These are phyloP conservation scores for Pundamilia nyererei DNA, from an alignment of 2,113 vertebrate species.

Conservation along the genomic window DNA sequence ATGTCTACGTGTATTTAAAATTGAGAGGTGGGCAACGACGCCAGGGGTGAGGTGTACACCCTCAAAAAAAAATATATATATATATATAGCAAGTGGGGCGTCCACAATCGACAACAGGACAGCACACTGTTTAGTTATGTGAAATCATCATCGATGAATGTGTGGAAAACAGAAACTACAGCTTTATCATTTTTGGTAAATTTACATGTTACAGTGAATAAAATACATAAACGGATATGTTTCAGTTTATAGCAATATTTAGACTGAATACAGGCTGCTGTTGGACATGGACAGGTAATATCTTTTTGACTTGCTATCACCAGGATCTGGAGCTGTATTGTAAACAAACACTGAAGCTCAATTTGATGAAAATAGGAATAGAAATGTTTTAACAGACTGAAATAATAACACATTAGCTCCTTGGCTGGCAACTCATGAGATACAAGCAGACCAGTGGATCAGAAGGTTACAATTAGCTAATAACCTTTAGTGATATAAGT, in stretches of 20 bases:
- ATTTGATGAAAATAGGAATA: background rate
- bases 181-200: background rate
- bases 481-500: background rate
- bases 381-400: background rate
- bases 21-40: too few species aligned
- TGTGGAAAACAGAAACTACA: background rate
- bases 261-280: background rate
- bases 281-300: background rate
- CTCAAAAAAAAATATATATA: too few species aligned
- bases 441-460: background rate
- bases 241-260: background rate
- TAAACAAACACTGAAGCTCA: background rate
- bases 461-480: background rate
- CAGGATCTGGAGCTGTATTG: background rate
- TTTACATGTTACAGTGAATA: background rate
- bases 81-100: background rate
- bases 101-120: background rate
- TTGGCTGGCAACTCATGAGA: background rate
- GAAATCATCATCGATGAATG: background rate
- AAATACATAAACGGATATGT: background rate
- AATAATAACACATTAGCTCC: background rate
- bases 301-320: background rate
- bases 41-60: too few species aligned
- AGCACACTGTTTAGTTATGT: background rate
- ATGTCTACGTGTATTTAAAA: too few species aligned